Conservation (phyloP, 2,113 vertebrate species). For the Thryonomys swinderianus region DNA sequence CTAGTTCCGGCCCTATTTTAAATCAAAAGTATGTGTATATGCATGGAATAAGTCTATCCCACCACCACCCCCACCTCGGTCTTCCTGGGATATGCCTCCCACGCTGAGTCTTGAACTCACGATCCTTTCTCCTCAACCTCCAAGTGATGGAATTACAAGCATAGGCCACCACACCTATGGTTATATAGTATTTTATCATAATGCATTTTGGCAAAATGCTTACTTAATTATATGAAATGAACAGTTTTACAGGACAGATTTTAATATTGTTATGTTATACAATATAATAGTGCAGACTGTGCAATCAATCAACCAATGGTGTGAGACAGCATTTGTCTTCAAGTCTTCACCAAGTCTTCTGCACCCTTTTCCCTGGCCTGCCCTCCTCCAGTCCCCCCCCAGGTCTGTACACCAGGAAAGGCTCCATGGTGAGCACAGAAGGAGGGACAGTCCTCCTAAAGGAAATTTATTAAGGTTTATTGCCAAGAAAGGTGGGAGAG, state of each 20-base stretch:
- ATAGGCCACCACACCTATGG: not conserved
- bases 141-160: not conserved
- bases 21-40: slow-evolving; percentile 4
- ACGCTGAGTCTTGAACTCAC: not conserved
- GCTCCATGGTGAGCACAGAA: not conserved
- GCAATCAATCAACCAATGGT: not conserved
- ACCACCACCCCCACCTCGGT: not conserved
- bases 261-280: not conserved
- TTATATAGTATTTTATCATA: slow-evolving; percentile 12
- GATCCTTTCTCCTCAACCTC: not conserved
- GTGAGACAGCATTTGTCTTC: not conserved
- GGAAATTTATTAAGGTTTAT: not conserved
- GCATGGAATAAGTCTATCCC: not conserved
- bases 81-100: not conserved
- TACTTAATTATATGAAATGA: slow-evolving; percentile 25
- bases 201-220: not conserved
- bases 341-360: not conserved
- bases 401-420: not conserved
- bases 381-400: not conserved
- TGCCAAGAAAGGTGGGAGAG: not conserved
- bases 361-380: not conserved
- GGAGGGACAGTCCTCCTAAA: not conserved
- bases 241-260: not conserved
- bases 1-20: slow-evolving; percentile 6
- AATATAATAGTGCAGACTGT: not conserved